Conservation (phyloP, 2,888 invertebrate species). For the Molorchus minor region DNA sequence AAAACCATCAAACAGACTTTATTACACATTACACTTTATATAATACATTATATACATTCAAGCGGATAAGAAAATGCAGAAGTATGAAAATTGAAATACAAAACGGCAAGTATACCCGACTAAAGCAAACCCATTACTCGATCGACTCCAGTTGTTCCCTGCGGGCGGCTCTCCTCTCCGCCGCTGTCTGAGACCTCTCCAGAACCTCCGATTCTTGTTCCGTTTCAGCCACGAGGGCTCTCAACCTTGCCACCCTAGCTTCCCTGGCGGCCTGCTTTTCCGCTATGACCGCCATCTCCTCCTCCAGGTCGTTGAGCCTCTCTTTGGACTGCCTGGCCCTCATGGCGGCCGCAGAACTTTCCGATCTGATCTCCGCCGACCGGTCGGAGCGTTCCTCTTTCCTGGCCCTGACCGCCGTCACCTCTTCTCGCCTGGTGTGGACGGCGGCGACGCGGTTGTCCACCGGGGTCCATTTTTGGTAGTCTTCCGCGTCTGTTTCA, state of each 20-base stretch:
- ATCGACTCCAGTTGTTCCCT: slow-evolving; percentile 46
- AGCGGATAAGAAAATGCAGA: slow-evolving; percentile 21
- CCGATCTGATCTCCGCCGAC: slow-evolving; percentile 37
- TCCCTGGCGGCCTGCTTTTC: slow-evolving; percentile 77
- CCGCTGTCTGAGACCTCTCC: slow-evolving; percentile 51
- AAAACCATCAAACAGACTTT: slow-evolving; percentile 1
- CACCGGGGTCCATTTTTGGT: slow-evolving; percentile 74
- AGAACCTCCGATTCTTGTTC: slow-evolving; percentile 60
- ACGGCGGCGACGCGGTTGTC: slow-evolving; percentile 51
- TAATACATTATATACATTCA: slow-evolving; percentile 25
- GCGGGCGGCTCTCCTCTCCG: slow-evolving; percentile 44
- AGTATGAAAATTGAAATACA: slow-evolving; percentile 23
- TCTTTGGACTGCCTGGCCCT: slow-evolving; percentile 73
- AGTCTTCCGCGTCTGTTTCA: slow-evolving; percentile 46
- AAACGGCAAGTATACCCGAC: slow-evolving; percentile 25
- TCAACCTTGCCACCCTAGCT: slow-evolving; percentile 74
- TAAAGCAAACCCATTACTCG: background rate
- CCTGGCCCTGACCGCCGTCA: slow-evolving; percentile 30
- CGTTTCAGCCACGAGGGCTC: slow-evolving; percentile 73
- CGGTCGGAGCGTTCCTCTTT: slow-evolving; percentile 52
- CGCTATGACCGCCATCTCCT: slow-evolving; percentile 77
- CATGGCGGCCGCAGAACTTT: slow-evolving; percentile 69
- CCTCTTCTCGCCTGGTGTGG: slow-evolving; percentile 28
- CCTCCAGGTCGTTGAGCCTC: slow-evolving; percentile 76
- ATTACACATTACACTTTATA: slow-evolving; percentile 11